Evolutionary conservation across 1,140 invertebrate species (phyloP), one percentile per base, ranked within the genome.

Genomic region (Papilio machaon): DNA sequence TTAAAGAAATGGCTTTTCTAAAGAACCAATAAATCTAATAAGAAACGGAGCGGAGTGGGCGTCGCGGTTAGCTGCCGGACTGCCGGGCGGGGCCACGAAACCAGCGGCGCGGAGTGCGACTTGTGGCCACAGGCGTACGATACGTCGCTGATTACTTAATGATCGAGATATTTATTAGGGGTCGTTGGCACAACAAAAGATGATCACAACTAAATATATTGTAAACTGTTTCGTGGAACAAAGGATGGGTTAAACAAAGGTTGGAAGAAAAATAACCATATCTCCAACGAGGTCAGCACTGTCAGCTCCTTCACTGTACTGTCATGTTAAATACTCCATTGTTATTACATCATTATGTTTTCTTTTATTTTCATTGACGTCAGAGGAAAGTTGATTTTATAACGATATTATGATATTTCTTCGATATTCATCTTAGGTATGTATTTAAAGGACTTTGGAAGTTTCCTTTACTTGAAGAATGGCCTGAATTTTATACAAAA

Each of bases 11-110:
- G 73, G 73, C 73, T 75, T 75, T 52, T 52, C 73, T 46, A 43
- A 52, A 49, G 46, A 75, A 75, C 46, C 73, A 75, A 75, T 75
- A 75, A 75, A 75, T 75, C 73, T 75, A 75, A 75, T 75, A 47
- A 73, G 38, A 38, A 13, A 30, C 46, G 73, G 46, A 30, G 46
- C 47, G 73, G 73, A 75, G 73, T 52, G 73, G 73, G 46, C 73
- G 73, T 15, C 73, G 73, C 38, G 38, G 6, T 13, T 13, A 15
- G 13, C 47, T 49, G 49, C 5, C 49, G 49, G 13, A 23, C 30
- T 10, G 10, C 23, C 70, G 35, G 30, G 73, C 35, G 38, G n/a
- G 73, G 73, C 43, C 64, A 67, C 64, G 23, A 67, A 35, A 67
- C 64, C 10, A 15, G 64, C 64, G 23, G 19, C 52, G 52, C 15